Base-by-base conservation (phyloP, 2,888 invertebrate species). In the Alitta virens region DNA sequence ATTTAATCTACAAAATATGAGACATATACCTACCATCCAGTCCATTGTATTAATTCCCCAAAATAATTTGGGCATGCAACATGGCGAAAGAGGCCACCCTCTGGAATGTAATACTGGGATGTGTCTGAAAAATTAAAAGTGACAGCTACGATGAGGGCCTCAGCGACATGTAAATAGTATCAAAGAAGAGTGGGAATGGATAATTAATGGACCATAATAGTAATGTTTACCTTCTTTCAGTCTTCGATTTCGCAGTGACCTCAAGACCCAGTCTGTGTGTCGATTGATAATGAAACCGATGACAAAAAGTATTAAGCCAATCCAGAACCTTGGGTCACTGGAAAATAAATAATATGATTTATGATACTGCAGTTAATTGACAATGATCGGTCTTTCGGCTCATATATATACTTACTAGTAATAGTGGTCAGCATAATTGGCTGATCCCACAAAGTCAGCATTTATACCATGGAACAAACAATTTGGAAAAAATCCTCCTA, bases 11-110 rank as follows among this genome's bases (percentile, higher is more conserved):
- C n/a, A n/a, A n/a, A n/a, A n/a, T n/a, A n/a, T n/a, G n/a, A n/a
- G n/a, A n/a, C n/a, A n/a, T n/a, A n/a, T n/a, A n/a, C n/a, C n/a
- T n/a, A 70, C 74, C 74, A 75, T 55, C 75, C 75, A 3, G 69
- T 62, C 75, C 75, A 75, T 61, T 75, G 68, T 21, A 75, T 62
- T 0, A 75, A 62, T 59, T 75, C 75, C 16, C 75, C 75, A 60
- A 75, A 73, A 63, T 75, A 75, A 63, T 75, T 75, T 7, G 75
- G 74, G 67, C 74, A 73, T 42, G 71, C 57, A 25, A 75, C 59
- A 25, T 73, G 58, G 54, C 74, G 72, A 71, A 72, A 74, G 50
- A 74, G 60, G 2, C 74, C 72, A 50, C 75, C 75, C 58, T 71
- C 68, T 2, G 74, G 75, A 49, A 75, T 71, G 53, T 71, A 72